Evolutionary conservation across 2,888 invertebrate species (phyloP), one percentile per base, ranked within the genome.

Genomic region (Trachelus tabidus): DNA sequence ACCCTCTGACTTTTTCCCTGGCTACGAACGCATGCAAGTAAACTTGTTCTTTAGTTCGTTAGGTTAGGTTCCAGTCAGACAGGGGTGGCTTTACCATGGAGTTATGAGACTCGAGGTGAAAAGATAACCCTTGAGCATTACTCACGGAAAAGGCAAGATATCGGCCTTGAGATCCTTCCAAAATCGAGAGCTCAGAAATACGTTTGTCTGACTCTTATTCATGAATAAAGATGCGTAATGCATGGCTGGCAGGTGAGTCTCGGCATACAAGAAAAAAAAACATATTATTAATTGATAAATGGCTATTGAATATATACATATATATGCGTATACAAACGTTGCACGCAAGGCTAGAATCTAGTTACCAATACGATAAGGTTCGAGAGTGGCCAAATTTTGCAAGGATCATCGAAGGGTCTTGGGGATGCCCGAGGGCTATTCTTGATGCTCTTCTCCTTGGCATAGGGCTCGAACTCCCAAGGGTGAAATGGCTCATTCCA

Each of bases 401-500:
- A 85, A 84, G 88, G 87, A 87, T 89, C 89, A 89, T 89, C 89
- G 79, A 80, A 80, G 81, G 77, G 81, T 80, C 81, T 79, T 80
- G 82, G 83, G 83, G 87, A 87, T 87, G 89, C 88, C 89, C 88
- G 86, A 85, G 88, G 89, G 90, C 89, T 86, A 84, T 83, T 84
- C 83, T 82, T 79, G 85, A 81, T 82, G 82, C 84, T 76, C 82
- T 71, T 73, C 68, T 33, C 75, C 34, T 69, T 76, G 75, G 80
- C 76, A 69, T 68, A 78, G 81, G 77, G 73, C 85, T 83, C 89
- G 84, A 90, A 90, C 83, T 91, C 91, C 91, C 91, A 90, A 87
- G 91, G 91, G 91, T 89, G 90, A 91, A 89, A 91, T 91, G 91
- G 91, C 89, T 91, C 91, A 91, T 91, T 91, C 91, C 87, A 86